Evolutionary conservation across 2,113 vertebrate species (phyloP).

Genomic region (Enhydra lutris): DNA sequence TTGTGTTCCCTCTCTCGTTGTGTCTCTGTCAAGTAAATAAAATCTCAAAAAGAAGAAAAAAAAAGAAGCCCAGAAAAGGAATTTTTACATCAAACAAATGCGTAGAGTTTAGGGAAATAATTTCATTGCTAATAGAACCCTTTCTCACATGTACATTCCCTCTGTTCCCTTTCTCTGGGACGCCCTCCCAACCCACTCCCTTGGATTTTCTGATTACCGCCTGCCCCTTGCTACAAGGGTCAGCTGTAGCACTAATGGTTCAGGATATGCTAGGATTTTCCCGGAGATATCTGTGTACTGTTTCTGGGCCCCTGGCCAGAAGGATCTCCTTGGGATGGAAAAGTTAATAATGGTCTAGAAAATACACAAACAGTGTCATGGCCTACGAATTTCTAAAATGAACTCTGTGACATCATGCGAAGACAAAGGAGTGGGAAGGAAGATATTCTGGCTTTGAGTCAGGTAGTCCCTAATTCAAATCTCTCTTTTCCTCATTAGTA

Average conservation of each 20-base stretch:
- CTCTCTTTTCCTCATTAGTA: background rate
- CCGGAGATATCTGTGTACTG: background rate
- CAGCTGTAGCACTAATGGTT: background rate
- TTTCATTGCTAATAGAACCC: background rate
- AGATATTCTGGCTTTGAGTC: background rate
- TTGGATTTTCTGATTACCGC: background rate
- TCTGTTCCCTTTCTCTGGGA: background rate
- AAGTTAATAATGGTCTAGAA: slow-evolving; percentile 12
- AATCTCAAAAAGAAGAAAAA: too few relatives aligned
- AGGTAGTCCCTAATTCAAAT: background rate
- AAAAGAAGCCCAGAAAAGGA: background rate
- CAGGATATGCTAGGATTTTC: background rate
- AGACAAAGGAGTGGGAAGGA: background rate
- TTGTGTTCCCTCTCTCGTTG: too few relatives aligned
- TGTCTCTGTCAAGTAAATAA: too few relatives aligned
- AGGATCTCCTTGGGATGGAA: background rate
- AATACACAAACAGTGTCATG: background rate
- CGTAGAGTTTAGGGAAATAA: background rate
- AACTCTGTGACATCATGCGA: background rate
- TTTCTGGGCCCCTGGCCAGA: background rate
- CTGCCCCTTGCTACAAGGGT: background rate
- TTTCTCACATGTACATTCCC: background rate
- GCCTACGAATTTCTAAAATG: background rate
- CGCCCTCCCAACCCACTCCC: background rate
- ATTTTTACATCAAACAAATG: background rate